A percentile compares a stretch with the other conserved stretches of the same genome.
phyloP scores from a whole-genome alignment of 2,888 invertebrate species.

The Hydrotaea diabolus region DNA sequence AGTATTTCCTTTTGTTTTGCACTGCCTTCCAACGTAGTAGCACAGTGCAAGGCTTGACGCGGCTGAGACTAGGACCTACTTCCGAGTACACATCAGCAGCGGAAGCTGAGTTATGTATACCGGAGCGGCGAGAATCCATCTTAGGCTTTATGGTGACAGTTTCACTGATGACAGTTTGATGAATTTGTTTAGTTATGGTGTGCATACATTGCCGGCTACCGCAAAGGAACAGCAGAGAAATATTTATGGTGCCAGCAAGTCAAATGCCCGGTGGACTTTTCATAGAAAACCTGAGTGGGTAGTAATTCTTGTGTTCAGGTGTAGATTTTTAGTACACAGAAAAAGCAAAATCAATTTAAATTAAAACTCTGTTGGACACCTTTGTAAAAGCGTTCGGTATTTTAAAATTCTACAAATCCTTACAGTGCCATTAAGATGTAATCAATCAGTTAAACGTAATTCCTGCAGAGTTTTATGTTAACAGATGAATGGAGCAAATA shows the following conservation, averaged over 20 bases:
- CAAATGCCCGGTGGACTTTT: not conserved
- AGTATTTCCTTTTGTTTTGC: not conserved
- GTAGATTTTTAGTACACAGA: no score
- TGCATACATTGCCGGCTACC: not conserved
- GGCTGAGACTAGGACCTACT: no score
- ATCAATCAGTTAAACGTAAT: no score
- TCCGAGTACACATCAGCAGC: not conserved
- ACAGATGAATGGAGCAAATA: no score
- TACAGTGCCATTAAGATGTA: no score
- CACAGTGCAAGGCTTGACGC: not conserved
- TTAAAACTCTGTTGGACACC: no score
- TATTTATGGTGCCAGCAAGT: not conserved
- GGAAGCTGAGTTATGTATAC: not conserved
- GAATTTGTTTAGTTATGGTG: slow-evolving; percentile 1
- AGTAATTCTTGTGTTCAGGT: no score
- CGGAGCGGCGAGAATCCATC: not conserved
- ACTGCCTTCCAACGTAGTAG: not conserved
- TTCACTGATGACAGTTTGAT: not conserved
- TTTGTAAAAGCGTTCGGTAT: no score
- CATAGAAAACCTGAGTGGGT: not conserved
- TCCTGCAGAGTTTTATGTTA: no score
- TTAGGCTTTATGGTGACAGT: not conserved
- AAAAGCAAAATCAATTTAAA: no score
- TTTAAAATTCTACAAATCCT: no score
- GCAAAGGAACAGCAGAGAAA: not conserved